Conservation (phyloP, 1,140 invertebrate genomes). For the Choristoneura fumiferana region DNA sequence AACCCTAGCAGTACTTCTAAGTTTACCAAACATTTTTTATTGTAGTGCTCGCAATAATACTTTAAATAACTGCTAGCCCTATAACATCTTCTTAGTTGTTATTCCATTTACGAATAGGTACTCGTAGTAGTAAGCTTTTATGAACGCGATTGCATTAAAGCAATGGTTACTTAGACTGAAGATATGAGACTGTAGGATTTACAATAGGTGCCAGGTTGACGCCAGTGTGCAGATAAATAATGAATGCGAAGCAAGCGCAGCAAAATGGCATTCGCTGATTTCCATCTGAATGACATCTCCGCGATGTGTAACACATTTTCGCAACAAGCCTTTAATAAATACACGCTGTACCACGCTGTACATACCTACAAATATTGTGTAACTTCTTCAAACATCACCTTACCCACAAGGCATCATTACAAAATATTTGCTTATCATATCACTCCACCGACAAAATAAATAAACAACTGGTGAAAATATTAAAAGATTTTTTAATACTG, state of each 20-base stretch:
- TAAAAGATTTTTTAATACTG: constrained; percentile 34
- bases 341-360: constrained; percentile 21
- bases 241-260: background rate
- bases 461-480: constrained; percentile 63
- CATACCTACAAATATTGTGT: constrained; percentile 39
- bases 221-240: constrained; percentile 11
- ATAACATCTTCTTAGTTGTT: constrained; percentile 14
- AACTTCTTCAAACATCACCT: constrained; percentile 36
- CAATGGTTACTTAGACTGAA: background rate
- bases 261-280: constrained; percentile 21
- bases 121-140: constrained; percentile 7
- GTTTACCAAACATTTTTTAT: constrained; percentile 11
- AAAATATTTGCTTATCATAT: constrained; percentile 64
- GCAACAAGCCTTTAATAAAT: constrained; percentile 40
- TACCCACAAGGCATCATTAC: constrained; percentile 38
- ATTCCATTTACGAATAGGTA: constrained; percentile 33
- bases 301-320: constrained; percentile 42
- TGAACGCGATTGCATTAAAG: background rate
- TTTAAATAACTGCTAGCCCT: constrained; percentile 6
- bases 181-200: background rate
- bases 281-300: constrained; percentile 40
- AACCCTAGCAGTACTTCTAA: constrained; percentile 27
- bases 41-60: background rate
- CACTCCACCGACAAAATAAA: constrained; percentile 44
- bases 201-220: constrained; percentile 4